Conservation (phyloP, 1,140 invertebrate genomes). For the Drosophila teissieri region DNA sequence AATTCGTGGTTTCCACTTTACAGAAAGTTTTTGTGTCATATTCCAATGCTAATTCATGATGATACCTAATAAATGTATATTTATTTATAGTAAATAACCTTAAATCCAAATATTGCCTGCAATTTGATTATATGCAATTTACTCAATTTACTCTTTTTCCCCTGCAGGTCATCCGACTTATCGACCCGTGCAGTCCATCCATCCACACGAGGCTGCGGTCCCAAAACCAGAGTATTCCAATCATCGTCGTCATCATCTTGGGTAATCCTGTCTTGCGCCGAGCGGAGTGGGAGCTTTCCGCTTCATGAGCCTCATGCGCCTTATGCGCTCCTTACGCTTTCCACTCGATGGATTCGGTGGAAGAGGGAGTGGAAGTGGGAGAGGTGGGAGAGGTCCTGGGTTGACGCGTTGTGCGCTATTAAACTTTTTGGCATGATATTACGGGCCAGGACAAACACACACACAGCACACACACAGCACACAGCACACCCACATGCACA, state of each 20-base stretch:
- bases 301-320: constrained; percentile 64
- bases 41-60: too few relatives aligned
- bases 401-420: constrained; percentile 75
- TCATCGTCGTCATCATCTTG: constrained; percentile 39
- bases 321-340: constrained; percentile 66
- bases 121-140: too few relatives aligned
- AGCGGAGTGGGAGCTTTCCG: constrained; percentile 48
- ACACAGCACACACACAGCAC: constrained; percentile 35
- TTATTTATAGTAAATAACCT: too few relatives aligned
- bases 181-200: constrained; percentile 20
- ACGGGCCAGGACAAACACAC: constrained; percentile 20
- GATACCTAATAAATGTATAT: too few relatives aligned
- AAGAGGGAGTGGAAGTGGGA: background rate
- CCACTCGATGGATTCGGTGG: constrained; percentile 64
- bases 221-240: constrained; percentile 31
- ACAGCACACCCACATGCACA: constrained; percentile 29
- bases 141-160: background rate
- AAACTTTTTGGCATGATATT: constrained; percentile 81
- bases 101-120: too few relatives aligned
- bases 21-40: too few relatives aligned
- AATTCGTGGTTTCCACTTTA: too few relatives aligned
- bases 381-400: background rate
- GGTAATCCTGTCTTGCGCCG: constrained; percentile 27
- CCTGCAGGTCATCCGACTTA: constrained; percentile 5
- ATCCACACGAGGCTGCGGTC: constrained; percentile 13